Percentiles rank a stretch among this genome's conserved stretches.
Conservation (phyloP, 2,888 invertebrate genomes). For the Microctonus hyperodae region DNA sequence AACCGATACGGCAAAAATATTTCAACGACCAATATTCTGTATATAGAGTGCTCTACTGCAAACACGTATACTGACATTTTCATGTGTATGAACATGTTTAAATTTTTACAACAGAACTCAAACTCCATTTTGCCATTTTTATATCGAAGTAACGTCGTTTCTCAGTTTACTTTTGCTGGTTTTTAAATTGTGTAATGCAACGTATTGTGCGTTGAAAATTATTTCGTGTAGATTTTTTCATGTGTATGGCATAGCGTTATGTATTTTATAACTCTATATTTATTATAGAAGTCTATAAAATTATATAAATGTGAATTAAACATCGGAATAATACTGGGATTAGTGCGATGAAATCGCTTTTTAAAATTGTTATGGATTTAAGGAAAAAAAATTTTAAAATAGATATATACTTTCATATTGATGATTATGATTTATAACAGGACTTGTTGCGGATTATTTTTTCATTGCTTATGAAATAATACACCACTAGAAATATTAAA, state of each 20-base stretch:
- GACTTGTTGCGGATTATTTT: neutral
- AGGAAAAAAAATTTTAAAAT: constrained; percentile 14
- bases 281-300: no score
- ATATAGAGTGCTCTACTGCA: neutral
- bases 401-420: constrained; percentile 1
- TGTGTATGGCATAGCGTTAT: no score
- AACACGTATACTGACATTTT: constrained; percentile 12
- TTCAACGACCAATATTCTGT: neutral
- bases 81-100: neutral
- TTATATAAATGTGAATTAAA: constrained; percentile 5
- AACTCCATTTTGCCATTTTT: neutral
- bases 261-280: no score
- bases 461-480: neutral
- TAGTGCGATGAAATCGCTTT: constrained; percentile 21
- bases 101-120: neutral
- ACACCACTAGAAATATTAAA: neutral
- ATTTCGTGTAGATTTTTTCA: no score
- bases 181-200: neutral
- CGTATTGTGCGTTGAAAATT: no score
- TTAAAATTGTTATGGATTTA: constrained; percentile 19
- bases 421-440: neutral
- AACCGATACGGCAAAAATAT: constrained; percentile 40
- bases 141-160: neutral
- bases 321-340: constrained; percentile 19
- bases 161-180: no score